Base-by-base conservation (phyloP, 2,888 invertebrate genomes). In the Piscicola geometra region DNA sequence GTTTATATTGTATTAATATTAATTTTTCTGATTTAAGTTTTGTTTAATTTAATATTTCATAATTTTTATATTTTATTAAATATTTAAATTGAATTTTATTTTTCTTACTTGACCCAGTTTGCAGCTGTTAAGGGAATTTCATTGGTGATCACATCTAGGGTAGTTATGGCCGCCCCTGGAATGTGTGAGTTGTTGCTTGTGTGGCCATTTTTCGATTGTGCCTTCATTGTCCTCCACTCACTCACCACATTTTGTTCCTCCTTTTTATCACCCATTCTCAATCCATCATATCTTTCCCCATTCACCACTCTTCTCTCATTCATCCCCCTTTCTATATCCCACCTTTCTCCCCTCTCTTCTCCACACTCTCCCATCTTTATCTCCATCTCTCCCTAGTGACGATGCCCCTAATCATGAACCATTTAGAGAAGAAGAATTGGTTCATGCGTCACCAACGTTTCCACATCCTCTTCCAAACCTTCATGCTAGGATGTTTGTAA, bases 101-200 rank as follows among this genome's bases (percentile, higher is more conserved):
- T n/a, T n/a, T n/a, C n/a, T n/a, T n/a, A 9, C 28, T 33, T 70
- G 30, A 47, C 77, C 60, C 79, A 83, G 85, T 86, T 84, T 75
- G 90, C 96, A 0, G 98, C 97, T 0, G 87, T 88, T 73, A 88
- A 89, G 79, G 98, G 96, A n/a, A 97, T 99, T 78, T 87, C 89
- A 0, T 91, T 93, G 79, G 97, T 98, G 1, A 90, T 93, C 74
- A 82, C 94, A 2, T 95, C 95, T 74, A 88, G 98, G 81, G 90
- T 96, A 77, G 86, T 89, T 69, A 99, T 99, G 94, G 94, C 95
- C 0, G 84, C 91, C 32, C 98, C 98, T 2, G 93, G 94, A 75
- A 85, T 85, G 85, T 79, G 85, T 85, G 79, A 81, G 85, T 64
- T 28, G 50, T 60, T 21, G 25, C n/a, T n/a, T 0, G 33, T 3